Evolutionary conservation across 2,888 invertebrate genomes (phyloP).

Genomic region (Epistrophella euchroma): DNA sequence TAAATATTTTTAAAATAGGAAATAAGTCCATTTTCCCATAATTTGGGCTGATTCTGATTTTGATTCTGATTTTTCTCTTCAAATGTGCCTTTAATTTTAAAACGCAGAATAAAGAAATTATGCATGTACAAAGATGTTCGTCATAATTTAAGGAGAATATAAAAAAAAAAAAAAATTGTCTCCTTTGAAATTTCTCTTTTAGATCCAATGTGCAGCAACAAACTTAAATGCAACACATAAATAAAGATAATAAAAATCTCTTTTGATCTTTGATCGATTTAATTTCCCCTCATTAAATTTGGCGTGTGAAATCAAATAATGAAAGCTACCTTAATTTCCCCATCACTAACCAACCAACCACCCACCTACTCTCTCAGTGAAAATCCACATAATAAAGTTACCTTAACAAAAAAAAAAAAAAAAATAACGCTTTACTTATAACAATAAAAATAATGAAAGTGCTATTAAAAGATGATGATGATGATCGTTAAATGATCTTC

Average conservation of each 20-base stretch:
- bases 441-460: constrained; percentile 56
- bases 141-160: not conserved
- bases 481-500: constrained; percentile 50
- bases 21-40: no score
- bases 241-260: not conserved
- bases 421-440: constrained; percentile 24
- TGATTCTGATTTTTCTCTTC: no score
- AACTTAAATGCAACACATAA: not conserved
- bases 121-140: no score
- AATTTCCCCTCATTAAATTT: constrained; percentile 18
- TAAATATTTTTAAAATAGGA: no score
- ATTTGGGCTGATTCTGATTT: no score
- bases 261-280: constrained; percentile 25
- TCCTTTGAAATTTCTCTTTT: constrained; percentile 4
- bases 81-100: no score
- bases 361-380: constrained; percentile 26
- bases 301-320: constrained; percentile 32
- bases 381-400: constrained; percentile 22
- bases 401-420: constrained; percentile 18
- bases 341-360: not conserved
- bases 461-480: constrained; percentile 55
- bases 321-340: constrained; percentile 30
- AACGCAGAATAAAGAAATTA: no score
- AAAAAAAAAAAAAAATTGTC: not conserved
- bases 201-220: not conserved